Conservation (phyloP, 2,797 vertebrate genomes). For the Artibeus lituratus region DNA sequence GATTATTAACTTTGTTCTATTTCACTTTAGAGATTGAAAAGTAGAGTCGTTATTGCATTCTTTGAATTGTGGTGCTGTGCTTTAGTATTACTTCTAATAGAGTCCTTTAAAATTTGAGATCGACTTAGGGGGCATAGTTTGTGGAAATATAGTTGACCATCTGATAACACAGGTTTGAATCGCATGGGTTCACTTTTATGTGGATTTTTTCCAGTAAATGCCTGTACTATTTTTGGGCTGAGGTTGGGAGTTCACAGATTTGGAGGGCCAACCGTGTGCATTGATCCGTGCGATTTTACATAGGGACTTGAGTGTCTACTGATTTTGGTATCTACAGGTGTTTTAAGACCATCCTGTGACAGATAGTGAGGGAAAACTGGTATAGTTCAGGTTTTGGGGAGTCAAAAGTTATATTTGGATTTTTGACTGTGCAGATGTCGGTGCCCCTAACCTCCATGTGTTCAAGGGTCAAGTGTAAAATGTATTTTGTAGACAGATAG, state of each 20-base stretch:
- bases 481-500: background rate
- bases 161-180: background rate
- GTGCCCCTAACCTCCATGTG: background rate
- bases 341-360: background rate
- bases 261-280: background rate
- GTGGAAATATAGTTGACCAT: background rate
- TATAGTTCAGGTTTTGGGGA: background rate
- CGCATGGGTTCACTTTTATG: background rate
- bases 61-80: background rate
- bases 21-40: background rate
- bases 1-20: background rate
- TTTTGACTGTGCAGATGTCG: background rate
- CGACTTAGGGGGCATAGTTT: background rate
- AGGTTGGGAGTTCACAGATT: background rate
- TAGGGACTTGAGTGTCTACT: background rate
- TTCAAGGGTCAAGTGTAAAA: background rate
- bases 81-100: slow-evolving; percentile 14
- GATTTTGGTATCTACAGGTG: background rate
- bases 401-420: background rate
- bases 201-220: background rate
- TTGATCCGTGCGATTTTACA: background rate
- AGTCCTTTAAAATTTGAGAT: slow-evolving; percentile 25
- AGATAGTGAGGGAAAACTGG: background rate
- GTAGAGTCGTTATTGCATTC: background rate
- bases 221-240: background rate